A percentile compares a stretch with the other conserved stretches of the same genome.
Conservation (phyloP, 2,888 invertebrate genomes). For the Ormyrus labotus region DNA sequence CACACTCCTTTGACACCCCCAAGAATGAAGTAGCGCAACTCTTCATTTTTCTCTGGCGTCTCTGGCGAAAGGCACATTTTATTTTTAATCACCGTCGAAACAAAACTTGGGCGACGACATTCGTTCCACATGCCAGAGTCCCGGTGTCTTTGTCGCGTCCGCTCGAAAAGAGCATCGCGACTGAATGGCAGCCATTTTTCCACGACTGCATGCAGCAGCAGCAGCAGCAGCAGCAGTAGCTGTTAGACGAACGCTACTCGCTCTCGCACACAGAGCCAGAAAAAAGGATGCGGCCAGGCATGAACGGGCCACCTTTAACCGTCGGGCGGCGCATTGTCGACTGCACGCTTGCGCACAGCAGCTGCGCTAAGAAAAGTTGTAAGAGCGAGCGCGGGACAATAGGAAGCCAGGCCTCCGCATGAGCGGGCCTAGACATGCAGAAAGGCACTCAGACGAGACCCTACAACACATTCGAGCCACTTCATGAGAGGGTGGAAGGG, state of each 20-base stretch:
- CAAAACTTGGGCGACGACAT: too few species aligned
- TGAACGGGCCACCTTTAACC: not conserved
- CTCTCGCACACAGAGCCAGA: not conserved
- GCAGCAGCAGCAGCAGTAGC: not conserved
- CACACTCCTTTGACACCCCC: too few species aligned
- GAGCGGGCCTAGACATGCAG: not conserved
- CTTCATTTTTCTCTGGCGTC: too few species aligned
- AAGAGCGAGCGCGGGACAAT: constrained; percentile 2
- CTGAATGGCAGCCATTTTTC: too few species aligned
- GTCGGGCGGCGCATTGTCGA: too few species aligned
- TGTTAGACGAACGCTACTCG: not conserved
- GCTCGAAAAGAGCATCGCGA: too few species aligned
- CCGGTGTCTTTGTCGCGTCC: too few species aligned
- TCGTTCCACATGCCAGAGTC: too few species aligned
- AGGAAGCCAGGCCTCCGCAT: not conserved
- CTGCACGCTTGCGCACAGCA: not conserved
- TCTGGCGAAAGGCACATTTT: too few species aligned
- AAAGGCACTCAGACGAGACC: constrained; percentile 30
- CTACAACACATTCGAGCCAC: constrained; percentile 27
- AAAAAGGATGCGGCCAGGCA: constrained; percentile 34
- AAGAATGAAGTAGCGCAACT: too few species aligned
- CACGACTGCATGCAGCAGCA: not conserved
- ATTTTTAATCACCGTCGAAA: too few species aligned
- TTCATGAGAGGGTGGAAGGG: not conserved
- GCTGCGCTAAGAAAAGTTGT: not conserved